Conservation (phyloP, 1,140 invertebrate species). For the Marisa cornuarietis region DNA sequence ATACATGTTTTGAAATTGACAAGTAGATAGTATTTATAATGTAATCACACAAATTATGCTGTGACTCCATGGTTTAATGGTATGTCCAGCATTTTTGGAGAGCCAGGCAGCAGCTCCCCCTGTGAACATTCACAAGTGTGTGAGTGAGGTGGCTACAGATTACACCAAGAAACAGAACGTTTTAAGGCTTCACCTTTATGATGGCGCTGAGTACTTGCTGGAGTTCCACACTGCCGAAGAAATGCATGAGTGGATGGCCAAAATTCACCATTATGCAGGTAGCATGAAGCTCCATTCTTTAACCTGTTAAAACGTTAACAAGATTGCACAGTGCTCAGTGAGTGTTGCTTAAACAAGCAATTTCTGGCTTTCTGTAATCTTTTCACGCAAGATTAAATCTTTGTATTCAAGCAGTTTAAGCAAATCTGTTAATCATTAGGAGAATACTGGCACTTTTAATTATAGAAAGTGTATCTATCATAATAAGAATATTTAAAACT, state of each 20-base stretch:
- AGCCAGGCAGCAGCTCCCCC: conserved; percentile 88
- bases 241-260: conserved; percentile 93
- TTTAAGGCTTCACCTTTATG: conserved; percentile 82
- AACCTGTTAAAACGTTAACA: neutral
- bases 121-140: conserved; percentile 86
- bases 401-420: too few species aligned
- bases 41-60: too few species aligned
- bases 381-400: too few species aligned
- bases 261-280: conserved; percentile 90
- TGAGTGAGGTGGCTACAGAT: conserved; percentile 84
- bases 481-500: too few species aligned
- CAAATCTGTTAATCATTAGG: too few species aligned
- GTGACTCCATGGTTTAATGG: too few species aligned
- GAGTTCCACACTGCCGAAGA: conserved; percentile 77
- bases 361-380: too few species aligned
- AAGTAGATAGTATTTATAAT: too few species aligned
- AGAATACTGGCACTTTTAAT: too few species aligned
- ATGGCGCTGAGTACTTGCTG: conserved; percentile 94
- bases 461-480: too few species aligned
- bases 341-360: too few species aligned
- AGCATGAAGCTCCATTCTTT: neutral
- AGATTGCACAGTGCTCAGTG: neutral
- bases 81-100: conserved; percentile 73
- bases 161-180: conserved; percentile 96
- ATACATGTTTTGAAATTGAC: too few species aligned